Evolutionary conservation across 2,888 invertebrate genomes (phyloP).

Genomic region (Hypercompe scribonia): DNA sequence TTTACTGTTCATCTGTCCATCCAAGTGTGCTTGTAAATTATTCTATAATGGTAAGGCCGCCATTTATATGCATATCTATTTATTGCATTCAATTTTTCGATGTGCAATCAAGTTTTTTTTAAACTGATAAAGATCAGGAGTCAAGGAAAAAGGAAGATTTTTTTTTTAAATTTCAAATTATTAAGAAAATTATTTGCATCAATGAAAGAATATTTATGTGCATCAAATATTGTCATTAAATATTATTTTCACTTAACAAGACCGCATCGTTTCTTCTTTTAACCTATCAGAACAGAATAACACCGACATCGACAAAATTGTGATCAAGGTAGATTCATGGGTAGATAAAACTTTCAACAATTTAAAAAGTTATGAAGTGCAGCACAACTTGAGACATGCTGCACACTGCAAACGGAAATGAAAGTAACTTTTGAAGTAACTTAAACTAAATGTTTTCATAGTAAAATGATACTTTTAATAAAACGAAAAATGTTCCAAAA

Average conservation of each 20-base stretch:
- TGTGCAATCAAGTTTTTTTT: not conserved
- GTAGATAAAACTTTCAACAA: conserved; percentile 30
- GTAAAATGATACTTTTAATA: conserved; percentile 40
- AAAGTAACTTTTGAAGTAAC: conserved; percentile 36
- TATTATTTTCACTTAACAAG: not conserved
- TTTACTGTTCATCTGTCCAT: no score
- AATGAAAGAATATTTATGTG: not conserved
- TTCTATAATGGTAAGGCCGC: no score
- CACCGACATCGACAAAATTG: not conserved
- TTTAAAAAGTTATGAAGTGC: conserved; percentile 36
- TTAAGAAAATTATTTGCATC: not conserved
- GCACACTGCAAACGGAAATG: conserved; percentile 45
- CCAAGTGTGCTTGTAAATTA: no score
- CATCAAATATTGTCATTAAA: not conserved
- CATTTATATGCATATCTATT: no score
- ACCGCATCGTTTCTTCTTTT: not conserved
- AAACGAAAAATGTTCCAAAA: conserved; percentile 25
- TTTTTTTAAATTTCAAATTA: not conserved
- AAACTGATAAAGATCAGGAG: not conserved
- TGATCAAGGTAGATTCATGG: conserved; percentile 12
- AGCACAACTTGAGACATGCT: conserved; percentile 32
- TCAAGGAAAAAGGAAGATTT: not conserved
- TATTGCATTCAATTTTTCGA: no score
- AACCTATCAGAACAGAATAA: not conserved
- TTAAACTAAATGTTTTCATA: conserved; percentile 30